phyloP scores from a whole-genome alignment of 2,113 vertebrate species.

The Furnarius figulus region DNA sequence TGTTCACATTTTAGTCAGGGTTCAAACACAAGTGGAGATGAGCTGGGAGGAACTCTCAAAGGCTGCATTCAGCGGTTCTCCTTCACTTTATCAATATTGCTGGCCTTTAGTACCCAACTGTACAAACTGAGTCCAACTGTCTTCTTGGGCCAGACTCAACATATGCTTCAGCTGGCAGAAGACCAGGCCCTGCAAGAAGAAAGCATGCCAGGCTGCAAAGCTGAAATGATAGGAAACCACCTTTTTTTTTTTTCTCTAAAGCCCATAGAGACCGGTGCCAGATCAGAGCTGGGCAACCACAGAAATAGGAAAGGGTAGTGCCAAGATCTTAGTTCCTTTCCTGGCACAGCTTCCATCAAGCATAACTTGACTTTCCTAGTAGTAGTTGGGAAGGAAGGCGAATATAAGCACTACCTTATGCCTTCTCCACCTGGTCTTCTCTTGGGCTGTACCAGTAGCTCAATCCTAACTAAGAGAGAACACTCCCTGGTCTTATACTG shows the following conservation, averaged over 20 bases:
- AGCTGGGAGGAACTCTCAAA: neutral
- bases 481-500: neutral
- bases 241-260: conserved; percentile 2
- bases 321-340: conserved; percentile 13
- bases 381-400: neutral
- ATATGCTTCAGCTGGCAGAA: neutral
- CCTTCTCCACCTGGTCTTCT: neutral
- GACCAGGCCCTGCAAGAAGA: neutral
- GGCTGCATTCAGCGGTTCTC: neutral
- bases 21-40: neutral
- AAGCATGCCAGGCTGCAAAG: neutral
- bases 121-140: neutral
- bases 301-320: neutral
- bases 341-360: neutral
- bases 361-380: neutral
- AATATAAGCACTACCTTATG: neutral
- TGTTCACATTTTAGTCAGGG: neutral
- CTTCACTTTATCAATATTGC: neutral
- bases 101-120: neutral
- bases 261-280: neutral
- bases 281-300: neutral
- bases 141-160: neutral
- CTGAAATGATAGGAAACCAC: neutral
- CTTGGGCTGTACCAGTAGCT: neutral
- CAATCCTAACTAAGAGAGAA: neutral